Evolutionary conservation across 1,140 invertebrate genomes (phyloP), one percentile per base, ranked within the genome.

Genomic region (Drosophila teissieri): DNA sequence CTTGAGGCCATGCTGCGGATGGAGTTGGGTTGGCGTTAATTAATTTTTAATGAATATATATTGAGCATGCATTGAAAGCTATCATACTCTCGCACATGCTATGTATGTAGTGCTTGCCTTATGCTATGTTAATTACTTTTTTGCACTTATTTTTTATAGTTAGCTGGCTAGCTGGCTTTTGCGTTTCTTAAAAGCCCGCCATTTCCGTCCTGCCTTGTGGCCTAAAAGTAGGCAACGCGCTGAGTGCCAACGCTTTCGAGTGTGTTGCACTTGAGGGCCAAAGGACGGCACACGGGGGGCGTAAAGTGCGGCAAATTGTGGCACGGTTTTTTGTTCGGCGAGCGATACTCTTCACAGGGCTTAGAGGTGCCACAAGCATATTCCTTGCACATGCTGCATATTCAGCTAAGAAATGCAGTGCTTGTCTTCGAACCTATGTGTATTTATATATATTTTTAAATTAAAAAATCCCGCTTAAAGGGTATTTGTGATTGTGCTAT

Each of bases 1-100:
- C 67, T 24, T 17, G 34, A 22, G 67, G 64, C 34, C 55, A 74
- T 46, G 40, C 1, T 44, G 42, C 37, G 60, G 49, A 22, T 39
- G 39, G 62, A 24, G 45, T 51, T 64, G 61, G 42, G 53, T 51
- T 24, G 48, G 49, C 69, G 49, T 67, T 81, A 78, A 86, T 86
- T 86, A 86, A 86, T 82, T 79, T 82, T 82, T 88, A 79, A 88
- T 86, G 78, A 70, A 67, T 70, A 86, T 78, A 52, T 86, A 85
- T 85, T 75, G 82, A 70, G 75, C 81, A 86, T 69, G 78, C 82
- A 85, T 78, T 86, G 69, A 64, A 67, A 53, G 52, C 44, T 57
- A 49, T 36, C 10, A 17, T 34, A n/a, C 8, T n/a, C 34, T 22
- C 8, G 4, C 31, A 31, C 31, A 31, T 3, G 2, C 19, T n/a